Evolutionary conservation across 53 echinoderm and acorn worm species (phyloP), one percentile per base, ranked within the genome.

Genomic region (Paracentrotus lividus): DNA sequence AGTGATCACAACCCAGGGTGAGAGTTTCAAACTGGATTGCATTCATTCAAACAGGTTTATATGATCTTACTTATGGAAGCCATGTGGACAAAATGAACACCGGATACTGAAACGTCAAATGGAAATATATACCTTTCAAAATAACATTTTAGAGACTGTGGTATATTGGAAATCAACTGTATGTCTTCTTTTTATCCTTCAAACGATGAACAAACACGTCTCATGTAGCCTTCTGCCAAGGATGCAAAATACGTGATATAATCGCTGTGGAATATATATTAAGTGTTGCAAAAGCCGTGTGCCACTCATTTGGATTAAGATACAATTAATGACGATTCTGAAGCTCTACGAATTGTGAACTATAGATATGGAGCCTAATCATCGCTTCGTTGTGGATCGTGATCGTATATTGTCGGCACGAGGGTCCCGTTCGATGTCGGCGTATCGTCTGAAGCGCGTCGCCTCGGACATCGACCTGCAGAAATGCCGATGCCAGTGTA

Each of bases 381-480:
- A 49, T 15, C 65, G 54, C 4, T 49, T 38, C 2, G 32, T 32
- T 31, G 49, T 90, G 69, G 90, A 90, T 72, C 90, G 90, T 0
- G 90, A 90, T 32, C 90, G 90, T 23, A 72, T 72, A 16, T 32
- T 90, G 0, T 51, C 53, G 36, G 72, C 55, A 24, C 33, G 81
- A 34, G 44, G 55, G 23, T 7, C 47, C 31, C 92, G 92, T 77
- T 92, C 92, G 16, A 2, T 34, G 27, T 90, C 91, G 75, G 92
- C 81, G 59, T 92, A 92, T 54, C 92, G 92, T 16, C 81, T 92
- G 33, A 92, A 92, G 92, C 77, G 92, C 15, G 92, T 92, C 7
- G 92, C 92, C 24, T 92, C 92, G 9, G 92, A 92, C 81, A 92
- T 92, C 60, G 92, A 92, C 81, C 92, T 92, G 54, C 92, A 78